Conservation (phyloP, 2,797 vertebrate genomes). For the Merluccius polli region DNA sequence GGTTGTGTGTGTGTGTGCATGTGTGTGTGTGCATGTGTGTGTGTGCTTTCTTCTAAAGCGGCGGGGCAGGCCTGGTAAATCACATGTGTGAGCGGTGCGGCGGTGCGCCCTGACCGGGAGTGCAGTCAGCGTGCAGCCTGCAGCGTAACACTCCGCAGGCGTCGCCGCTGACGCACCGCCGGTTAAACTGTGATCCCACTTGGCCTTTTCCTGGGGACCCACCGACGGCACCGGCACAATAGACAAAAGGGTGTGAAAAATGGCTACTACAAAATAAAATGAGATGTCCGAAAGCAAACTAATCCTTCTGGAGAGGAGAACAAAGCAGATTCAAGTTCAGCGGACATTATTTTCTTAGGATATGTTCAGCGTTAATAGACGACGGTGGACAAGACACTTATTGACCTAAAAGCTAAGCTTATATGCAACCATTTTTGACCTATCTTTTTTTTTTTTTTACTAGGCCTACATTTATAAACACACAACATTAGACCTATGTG, state of each 20-base stretch:
- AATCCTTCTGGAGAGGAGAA: background rate
- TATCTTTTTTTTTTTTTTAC: background rate
- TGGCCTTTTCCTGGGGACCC: slow-evolving; percentile 60
- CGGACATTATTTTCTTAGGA: background rate
- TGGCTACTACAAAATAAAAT: slow-evolving; percentile 6
- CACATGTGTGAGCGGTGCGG: background rate
- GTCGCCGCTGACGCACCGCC: slow-evolving; percentile 57
- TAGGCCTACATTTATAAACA: background rate
- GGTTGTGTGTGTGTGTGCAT: too few species aligned
- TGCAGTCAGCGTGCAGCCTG: slow-evolving; percentile 54
- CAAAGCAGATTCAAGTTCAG: background rate
- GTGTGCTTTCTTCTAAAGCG: too few species aligned
- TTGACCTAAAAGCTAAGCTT: background rate
- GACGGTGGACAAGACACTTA: background rate
- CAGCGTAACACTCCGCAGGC: slow-evolving; percentile 62
- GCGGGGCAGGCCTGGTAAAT: background rate
- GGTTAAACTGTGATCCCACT: slow-evolving; percentile 75
- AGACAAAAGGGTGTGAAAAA: slow-evolving; percentile 15
- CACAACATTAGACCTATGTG: background rate
- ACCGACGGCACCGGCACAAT: slow-evolving; percentile 36
- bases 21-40: too few species aligned
- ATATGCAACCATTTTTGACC: background rate
- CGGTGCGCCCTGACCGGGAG: slow-evolving; percentile 54
- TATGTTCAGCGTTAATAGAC: background rate
- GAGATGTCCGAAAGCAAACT: background rate